A percentile compares a stretch with the other conserved stretches of the same genome.
Evolutionary conservation across 30 jellyfish, hydroid and myxozoan species (phyloP).

Genomic region (Hydractinia symbiolongicarpus): DNA sequence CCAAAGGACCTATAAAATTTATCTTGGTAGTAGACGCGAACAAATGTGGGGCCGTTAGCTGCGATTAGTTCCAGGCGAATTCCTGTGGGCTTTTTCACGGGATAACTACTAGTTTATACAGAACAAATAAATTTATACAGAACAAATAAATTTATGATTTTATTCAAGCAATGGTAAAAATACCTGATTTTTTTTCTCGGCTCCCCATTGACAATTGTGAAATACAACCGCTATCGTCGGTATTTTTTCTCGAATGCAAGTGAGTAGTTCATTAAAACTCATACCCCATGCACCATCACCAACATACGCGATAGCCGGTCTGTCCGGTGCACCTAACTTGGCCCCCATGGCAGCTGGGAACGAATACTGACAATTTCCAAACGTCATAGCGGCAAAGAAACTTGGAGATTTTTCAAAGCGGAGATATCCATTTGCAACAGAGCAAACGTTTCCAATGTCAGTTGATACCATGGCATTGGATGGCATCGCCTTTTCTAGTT

Average conservation of each 20-base stretch:
- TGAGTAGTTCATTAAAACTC: conserved; percentile 60
- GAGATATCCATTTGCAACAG: conserved; percentile 61
- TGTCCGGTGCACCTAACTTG: conserved; percentile 61
- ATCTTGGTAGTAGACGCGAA: background rate
- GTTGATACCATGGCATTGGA: conserved; percentile 68
- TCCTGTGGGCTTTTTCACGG: background rate
- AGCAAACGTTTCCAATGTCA: conserved; percentile 75
- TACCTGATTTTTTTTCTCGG: conserved; percentile 82
- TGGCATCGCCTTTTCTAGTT: conserved; percentile 74
- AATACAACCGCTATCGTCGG: conserved; percentile 77
- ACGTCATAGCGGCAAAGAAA: conserved; percentile 80
- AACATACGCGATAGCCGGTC: conserved; percentile 82
- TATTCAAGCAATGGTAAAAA: background rate
- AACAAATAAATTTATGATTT: background rate
- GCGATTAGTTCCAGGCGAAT: too few relatives aligned
- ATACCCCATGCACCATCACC: conserved; percentile 97
- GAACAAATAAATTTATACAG: background rate
- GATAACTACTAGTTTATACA: background rate
- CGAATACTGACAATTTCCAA: conserved; percentile 75
- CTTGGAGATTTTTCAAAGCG: conserved; percentile 57
- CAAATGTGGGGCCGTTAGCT: background rate
- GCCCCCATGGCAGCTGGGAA: conserved; percentile 83
- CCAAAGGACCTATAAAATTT: conserved; percentile 50
- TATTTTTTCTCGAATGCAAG: conserved; percentile 61
- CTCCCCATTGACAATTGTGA: conserved; percentile 80